Evolutionary conservation across 2,113 vertebrate genomes (phyloP).

Genomic region (Drymodes brunneopygia): DNA sequence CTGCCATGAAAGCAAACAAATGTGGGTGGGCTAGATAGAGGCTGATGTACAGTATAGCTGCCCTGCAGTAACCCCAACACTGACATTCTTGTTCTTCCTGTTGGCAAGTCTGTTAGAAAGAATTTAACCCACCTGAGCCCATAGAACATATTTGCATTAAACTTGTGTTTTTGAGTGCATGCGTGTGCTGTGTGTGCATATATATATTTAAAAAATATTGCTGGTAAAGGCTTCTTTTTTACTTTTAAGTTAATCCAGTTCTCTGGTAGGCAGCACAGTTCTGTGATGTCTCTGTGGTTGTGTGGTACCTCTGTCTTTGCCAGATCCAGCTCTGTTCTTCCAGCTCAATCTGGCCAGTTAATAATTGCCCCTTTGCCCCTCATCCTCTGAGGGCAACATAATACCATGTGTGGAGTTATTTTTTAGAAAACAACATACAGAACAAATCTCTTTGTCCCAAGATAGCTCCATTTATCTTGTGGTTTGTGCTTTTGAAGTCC

Average conservation of each 20-base stretch:
- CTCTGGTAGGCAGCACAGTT: slow-evolving; percentile 15
- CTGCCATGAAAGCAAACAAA: slow-evolving; percentile 11
- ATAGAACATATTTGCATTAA: neutral
- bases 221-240: neutral
- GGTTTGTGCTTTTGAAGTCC: slow-evolving; percentile 63
- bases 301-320: neutral
- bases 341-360: slow-evolving; percentile 34
- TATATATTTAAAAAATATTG: neutral
- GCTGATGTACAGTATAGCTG: neutral
- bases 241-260: slow-evolving; percentile 33
- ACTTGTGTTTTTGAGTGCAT: neutral
- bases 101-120: neutral
- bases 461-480: slow-evolving; percentile 60
- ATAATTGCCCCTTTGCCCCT: slow-evolving; percentile 56
- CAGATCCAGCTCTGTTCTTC: slow-evolving; percentile 3
- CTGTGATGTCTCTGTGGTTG: slow-evolving; percentile 36
- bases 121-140: neutral
- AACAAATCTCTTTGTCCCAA: slow-evolving; percentile 39
- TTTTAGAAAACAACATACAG: slow-evolving; percentile 2
- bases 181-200: rapidly evolving
- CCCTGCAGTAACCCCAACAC: neutral
- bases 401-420: slow-evolving; percentile 36
- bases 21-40: neutral
- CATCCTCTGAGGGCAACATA: slow-evolving; percentile 28
- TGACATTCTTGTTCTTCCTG: neutral